Percentiles rank a stretch among this genome's conserved stretches.
phyloP scores from a whole-genome alignment of 2,113 vertebrate genomes.

The Pomatorhinus ruficollis region DNA sequence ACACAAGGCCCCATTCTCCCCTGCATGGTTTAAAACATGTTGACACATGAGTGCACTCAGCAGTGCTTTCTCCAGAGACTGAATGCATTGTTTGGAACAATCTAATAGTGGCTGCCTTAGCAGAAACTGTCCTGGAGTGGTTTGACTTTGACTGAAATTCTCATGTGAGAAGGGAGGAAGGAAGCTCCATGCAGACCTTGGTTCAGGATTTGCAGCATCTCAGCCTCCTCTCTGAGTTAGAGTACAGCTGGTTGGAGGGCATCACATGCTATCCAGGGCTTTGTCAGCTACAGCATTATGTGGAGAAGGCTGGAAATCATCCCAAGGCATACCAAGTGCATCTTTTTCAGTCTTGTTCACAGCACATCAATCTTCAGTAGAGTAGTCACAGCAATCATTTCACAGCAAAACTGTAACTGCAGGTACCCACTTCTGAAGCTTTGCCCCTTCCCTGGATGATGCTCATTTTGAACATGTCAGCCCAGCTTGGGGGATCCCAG shows the following conservation, averaged over 20 bases:
- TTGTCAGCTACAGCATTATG: neutral
- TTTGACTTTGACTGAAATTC: neutral
- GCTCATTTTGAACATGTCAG: neutral
- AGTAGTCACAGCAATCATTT: neutral
- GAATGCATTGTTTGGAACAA: fast-evolving
- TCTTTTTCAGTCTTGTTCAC: neutral
- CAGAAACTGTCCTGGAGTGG: neutral
- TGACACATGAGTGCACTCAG: fast-evolving
- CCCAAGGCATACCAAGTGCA: neutral
- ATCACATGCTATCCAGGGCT: neutral
- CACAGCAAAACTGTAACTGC: neutral
- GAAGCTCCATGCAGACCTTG: neutral
- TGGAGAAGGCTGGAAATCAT: neutral
- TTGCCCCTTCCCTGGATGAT: neutral
- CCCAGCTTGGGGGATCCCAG: constrained; percentile 37
- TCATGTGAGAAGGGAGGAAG: neutral
- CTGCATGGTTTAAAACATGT: neutral
- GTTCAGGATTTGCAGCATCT: neutral
- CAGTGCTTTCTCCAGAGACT: neutral
- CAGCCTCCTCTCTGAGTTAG: neutral
- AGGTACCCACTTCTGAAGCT: neutral
- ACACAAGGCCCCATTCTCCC: neutral
- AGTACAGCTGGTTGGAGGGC: neutral
- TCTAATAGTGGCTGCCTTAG: fast-evolving
- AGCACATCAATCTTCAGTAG: neutral